Evolutionary conservation across 2,797 vertebrate species (phyloP), one percentile per base, ranked within the genome.

Genomic region (Ctenopoma multispine): DNA sequence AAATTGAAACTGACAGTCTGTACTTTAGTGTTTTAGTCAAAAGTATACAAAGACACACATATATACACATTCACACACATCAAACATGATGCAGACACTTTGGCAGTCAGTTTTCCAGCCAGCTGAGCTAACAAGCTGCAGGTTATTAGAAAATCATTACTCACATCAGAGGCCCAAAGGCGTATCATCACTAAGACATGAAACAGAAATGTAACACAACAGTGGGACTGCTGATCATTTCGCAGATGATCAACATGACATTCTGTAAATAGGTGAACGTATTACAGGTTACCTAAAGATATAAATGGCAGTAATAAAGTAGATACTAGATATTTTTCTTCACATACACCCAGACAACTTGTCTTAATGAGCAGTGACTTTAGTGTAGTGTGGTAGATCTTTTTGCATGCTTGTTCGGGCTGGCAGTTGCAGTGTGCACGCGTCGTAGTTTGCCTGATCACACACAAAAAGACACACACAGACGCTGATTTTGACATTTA

Each of bases 61-160:
- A 73, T 57, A 63, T 65, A 67, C 44, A 69, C 18, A 55, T 38
- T 59, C 51, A 46, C 53, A 63, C 56, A 68, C 65, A 81, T 76
- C 81, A 79, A 73, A 82, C 60, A 59, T 72, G 73, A 78, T 56
- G 60, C 56, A 73, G 59, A 78, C 71, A 74, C 50, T 62, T 70
- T 78, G 72, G 71, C 81, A 76, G 79, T 63, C 21, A 46, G 55
- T 77, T 77, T 84, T 77, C 54, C 72, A 80, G 81, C 75, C 64
- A 81, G 69, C 82, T 87, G 82, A 89, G 80, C 82, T 87, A 89
- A 82, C 75, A 86, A 84, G 81, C 82, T 87, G 81, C 72, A 74
- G 66, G 86, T 87, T 90, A 82, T 90, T 86, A 85, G 84, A 80
- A 83, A 82, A 86, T 80, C 75, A 83, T 82, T 82, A 80, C 49